A percentile compares a stretch with the other conserved stretches of the same genome.
Evolutionary conservation across 2,113 vertebrate species (phyloP).

Genomic region (Oenanthe melanoleuca): DNA sequence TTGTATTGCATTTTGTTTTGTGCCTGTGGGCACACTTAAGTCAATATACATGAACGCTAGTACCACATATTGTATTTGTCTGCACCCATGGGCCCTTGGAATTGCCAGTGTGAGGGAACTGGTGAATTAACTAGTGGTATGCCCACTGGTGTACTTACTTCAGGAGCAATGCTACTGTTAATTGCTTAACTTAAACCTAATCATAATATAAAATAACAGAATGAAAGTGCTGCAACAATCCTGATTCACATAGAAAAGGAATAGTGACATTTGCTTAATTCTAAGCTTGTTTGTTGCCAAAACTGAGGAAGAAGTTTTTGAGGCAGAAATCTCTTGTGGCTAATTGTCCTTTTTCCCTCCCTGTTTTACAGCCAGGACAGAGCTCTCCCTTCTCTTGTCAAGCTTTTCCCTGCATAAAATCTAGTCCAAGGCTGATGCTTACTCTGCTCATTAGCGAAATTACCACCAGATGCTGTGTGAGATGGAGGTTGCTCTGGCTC

Average conservation of each 20-base stretch:
- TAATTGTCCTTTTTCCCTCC: neutral
- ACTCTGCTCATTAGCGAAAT: conserved; percentile 63
- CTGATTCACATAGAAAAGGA: neutral
- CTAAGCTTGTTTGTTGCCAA: neutral
- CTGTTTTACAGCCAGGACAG: neutral
- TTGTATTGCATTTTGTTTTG: conserved; percentile 58
- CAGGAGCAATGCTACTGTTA: conserved; percentile 66
- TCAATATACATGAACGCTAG: conserved; percentile 46
- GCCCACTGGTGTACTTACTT: conserved; percentile 64
- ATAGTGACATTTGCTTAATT: neutral
- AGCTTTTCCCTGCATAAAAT: conserved; percentile 66
- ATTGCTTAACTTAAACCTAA: conserved; percentile 71
- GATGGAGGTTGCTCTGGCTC: conserved; percentile 57
- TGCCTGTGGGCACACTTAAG: conserved; percentile 74
- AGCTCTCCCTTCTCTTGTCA: neutral
- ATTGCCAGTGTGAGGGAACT: conserved; percentile 39
- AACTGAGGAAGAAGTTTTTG: neutral
- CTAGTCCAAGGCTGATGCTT: conserved; percentile 63
- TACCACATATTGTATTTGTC: conserved; percentile 43
- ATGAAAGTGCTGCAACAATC: conserved; percentile 23
- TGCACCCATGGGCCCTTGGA: conserved; percentile 68
- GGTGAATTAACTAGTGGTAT: conserved; percentile 71
- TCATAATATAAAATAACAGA: conserved; percentile 57
- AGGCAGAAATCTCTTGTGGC: neutral
- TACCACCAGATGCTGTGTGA: conserved; percentile 73